Base-by-base conservation (phyloP, 2,888 invertebrate species). In the Alsophila aescularia region DNA sequence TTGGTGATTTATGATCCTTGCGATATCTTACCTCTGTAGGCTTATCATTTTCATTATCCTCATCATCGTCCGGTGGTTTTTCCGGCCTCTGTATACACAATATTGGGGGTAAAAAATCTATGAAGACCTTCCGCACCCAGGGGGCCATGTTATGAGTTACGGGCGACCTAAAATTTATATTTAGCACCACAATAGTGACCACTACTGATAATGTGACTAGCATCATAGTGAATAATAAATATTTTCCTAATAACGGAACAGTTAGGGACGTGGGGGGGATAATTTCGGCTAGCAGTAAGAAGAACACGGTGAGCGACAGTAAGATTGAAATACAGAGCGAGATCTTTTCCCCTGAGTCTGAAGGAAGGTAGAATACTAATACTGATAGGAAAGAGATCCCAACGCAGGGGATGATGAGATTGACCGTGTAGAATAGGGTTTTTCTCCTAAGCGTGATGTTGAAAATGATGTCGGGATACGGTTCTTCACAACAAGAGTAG, bases 261-360 rank as follows among this genome's bases (percentile, higher is more conserved):
- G 98, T 97, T 70, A 98, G 92, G 69, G 98, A 98, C 66, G 98
- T 98, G 49, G 98, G 97, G 71, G 98, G 98, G 83, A 98, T 98
- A 83, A 98, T 98, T 92, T 98, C 98, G 77, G 96, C 97, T 81
- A 98, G 93, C 72, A 98, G 93, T 78, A 98, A 93, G 93, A 98
- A 98, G 93, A 98, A 98, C 93, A 98, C 98, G 77, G 98, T 98
- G 79, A 98, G 92, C 69, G 98, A 98, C 51, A 98, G 95, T 61
- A 98, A 93, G 83, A 98, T 98, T 66, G 97, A 98, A 78, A 98
- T 98, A 86, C 98, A 98, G 64, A 99, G 94, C 61, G 98, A 98
- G 73, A 99, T 98, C 88, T 99, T 99, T 90, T 99, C 99, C 67
- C 99, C 99, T 45, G 98, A 98, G 90, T 99, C 98, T 66, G 98